Evolutionary conservation across 1,140 invertebrate genomes (phyloP).

Genomic region (Eumeta japonica): DNA sequence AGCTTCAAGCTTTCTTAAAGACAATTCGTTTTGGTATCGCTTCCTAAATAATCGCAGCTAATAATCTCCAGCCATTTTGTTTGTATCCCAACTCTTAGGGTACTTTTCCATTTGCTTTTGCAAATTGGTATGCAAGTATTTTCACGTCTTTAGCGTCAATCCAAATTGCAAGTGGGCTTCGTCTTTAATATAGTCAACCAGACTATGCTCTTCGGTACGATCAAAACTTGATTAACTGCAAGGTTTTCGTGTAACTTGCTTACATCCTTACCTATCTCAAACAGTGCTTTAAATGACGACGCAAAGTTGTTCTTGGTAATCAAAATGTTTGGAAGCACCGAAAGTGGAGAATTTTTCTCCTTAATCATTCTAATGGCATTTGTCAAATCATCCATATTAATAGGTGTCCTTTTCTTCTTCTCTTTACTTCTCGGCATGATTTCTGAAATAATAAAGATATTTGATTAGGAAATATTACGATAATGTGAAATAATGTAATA

Average conservation of each 20-base stretch:
- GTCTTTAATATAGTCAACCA: constrained; percentile 15
- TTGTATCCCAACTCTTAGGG: constrained; percentile 9
- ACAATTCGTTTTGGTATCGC: constrained; percentile 10
- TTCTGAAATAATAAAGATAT: constrained; percentile 11
- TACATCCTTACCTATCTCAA: no score
- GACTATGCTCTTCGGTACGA: constrained; percentile 10
- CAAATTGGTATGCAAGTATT: constrained; percentile 12
- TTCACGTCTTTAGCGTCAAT: constrained; percentile 13
- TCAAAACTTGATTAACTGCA: constrained; percentile 13
- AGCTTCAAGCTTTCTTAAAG: no score
- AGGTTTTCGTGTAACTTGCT: constrained; percentile 12
- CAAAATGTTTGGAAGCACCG: no score
- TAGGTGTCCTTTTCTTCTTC: no score
- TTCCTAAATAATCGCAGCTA: constrained; percentile 6
- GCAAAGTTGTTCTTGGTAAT: no score
- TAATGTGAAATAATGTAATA: constrained; percentile 14
- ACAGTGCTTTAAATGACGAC: no score
- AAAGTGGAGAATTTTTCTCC: no score
- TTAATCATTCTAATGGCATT: no score
- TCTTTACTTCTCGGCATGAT: constrained; percentile 11
- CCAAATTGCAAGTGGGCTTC: constrained; percentile 13
- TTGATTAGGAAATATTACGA: constrained; percentile 11
- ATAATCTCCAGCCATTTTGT: constrained; percentile 11
- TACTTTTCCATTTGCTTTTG: constrained; percentile 13
- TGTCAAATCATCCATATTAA: constrained; percentile 12